These are phyloP conservation scores for Eueremaeus valkanovi DNA, from an alignment of 2,888 invertebrate species.

Conservation along the genomic window DNA sequence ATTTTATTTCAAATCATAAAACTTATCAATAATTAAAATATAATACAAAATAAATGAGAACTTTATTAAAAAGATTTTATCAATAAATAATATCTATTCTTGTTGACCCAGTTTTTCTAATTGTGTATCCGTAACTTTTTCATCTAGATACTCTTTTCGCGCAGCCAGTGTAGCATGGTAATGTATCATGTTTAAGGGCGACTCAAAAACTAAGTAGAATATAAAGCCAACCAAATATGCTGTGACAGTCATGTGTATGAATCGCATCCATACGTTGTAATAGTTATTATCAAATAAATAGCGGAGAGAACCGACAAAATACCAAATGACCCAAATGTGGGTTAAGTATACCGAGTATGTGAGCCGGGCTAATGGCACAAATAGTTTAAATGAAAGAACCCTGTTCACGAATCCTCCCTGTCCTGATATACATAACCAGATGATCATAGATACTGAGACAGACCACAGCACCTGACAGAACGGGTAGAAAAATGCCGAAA, in stretches of 20 bases:
- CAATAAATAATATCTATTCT: no score
- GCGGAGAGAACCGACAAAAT: conserved; percentile 25
- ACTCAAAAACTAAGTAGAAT: conserved; percentile 41
- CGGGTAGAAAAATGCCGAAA: neutral
- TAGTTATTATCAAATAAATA: conserved; percentile 27
- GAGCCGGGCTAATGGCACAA: conserved; percentile 37
- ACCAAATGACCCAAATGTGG: conserved; percentile 42
- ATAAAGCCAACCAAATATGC: conserved; percentile 35
- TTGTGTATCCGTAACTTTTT: no score
- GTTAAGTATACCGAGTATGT: conserved; percentile 43
- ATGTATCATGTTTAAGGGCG: conserved; percentile 40
- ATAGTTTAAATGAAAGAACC: conserved; percentile 37
- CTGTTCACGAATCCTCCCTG: conserved; percentile 38
- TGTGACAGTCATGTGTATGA: neutral
- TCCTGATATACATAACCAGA: conserved; percentile 37
- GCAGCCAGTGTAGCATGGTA: neutral
- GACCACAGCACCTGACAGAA: neutral
- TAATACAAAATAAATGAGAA: no score
- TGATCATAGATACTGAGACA: neutral
- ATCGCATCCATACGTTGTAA: neutral
- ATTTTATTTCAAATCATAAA: no score
- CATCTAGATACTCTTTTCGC: no score
- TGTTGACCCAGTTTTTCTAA: no score
- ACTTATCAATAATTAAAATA: no score
- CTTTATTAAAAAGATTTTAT: no score